Conservation (phyloP, 2,888 invertebrate species). For the Coelinius sp. region DNA sequence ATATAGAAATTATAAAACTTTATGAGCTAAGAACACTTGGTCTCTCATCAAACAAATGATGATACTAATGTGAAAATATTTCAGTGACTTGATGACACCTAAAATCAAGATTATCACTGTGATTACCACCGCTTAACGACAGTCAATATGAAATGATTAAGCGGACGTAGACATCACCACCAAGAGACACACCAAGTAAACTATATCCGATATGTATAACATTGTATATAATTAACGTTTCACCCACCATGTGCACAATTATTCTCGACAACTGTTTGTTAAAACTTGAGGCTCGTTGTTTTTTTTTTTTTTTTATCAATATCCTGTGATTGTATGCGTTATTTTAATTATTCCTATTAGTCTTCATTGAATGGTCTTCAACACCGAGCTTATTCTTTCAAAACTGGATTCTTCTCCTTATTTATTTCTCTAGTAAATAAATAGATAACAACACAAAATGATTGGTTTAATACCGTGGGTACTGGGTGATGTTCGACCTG, state of each 20-base stretch:
- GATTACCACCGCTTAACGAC: background rate
- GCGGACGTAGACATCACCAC: constrained; percentile 9
- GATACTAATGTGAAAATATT: background rate
- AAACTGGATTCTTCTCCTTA: too few relatives aligned
- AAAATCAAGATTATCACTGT: background rate
- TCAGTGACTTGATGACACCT: background rate
- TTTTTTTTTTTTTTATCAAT: background rate
- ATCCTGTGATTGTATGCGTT: background rate
- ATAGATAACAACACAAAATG: background rate
- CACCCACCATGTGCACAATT: background rate
- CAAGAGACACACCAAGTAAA: background rate
- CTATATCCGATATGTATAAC: background rate
- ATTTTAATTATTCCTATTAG: background rate
- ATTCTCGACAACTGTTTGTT: background rate
- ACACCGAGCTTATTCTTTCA: constrained; percentile 38
- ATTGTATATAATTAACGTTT: background rate
- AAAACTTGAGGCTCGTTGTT: background rate
- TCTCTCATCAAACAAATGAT: background rate
- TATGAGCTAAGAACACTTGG: background rate
- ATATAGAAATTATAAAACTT: background rate
- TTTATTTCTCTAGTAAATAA: too few relatives aligned
- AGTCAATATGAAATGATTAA: constrained; percentile 16
- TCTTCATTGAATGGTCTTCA: background rate
- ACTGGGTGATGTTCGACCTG: background rate
- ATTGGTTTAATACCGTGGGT: background rate